Base-by-base conservation (phyloP, 2,888 invertebrate genomes). In the Molorchus minor region DNA sequence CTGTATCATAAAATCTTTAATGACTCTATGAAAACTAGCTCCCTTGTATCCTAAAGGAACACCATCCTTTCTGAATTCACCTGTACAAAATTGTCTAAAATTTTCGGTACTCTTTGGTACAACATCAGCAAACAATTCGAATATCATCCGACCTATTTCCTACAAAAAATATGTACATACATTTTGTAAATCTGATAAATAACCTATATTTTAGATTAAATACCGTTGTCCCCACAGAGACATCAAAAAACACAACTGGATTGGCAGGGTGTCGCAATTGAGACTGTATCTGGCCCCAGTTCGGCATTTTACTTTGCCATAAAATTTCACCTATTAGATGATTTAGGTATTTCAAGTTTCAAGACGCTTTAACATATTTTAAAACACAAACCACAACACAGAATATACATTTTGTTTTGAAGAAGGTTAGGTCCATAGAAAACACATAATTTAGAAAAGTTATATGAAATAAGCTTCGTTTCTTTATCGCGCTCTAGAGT, bases 1-100 rank as follows among this genome's bases (percentile, higher is more conserved):
- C 84, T 99, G 99, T 69, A 99, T 97, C 99, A 99, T 99, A 77
- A 99, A 99, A 82, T 99, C 99, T 82, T 99, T 99, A 70, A 99
- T 99, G 21, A 99, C 97, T 79, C 98, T 85, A 79, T 99, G 99
- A 80, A 99, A 99, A 75, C 92, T 91, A 1, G 94, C 93, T 46
- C 95, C 96, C 82, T 99, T 99, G 79, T 92, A 99, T 0, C 98
- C 98, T 46, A 96, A 85, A 0, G 99, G 96, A 0, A 98, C 95
- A 8, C 96, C 96, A 82, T 99, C 98, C 77, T 92, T 93, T 74
- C 93, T 87, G 77, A 93, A 94, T 82, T 99, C 99, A 8, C 99
- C 99, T 0, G 98, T 99, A 77, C 99, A 99, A 78, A 99, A 95
- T 80, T 99, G 98, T 59, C 98, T 87, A 75, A 98, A 98, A 80